Evolutionary conservation across 1,140 invertebrate genomes (phyloP), one percentile per base, ranked within the genome.

Genomic region (Pseudomyrmex flavicornis): DNA sequence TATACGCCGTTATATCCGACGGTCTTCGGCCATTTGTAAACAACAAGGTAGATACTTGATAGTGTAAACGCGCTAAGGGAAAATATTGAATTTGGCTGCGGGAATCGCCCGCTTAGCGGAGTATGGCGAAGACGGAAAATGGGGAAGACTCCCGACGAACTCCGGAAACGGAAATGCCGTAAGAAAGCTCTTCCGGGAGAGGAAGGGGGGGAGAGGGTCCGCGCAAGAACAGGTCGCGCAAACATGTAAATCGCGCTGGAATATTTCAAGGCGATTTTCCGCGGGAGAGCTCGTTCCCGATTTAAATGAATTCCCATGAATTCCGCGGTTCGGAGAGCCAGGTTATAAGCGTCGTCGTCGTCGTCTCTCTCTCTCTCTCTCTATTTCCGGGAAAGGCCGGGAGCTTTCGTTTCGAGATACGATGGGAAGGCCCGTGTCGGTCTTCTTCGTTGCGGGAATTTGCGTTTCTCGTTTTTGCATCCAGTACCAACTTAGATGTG

Each of bases 41-140:
- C 85, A 88, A 87, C 54, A 52, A 17, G 22, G 54, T 26, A 61
- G 22, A 48, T 26, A 61, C 59, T 66, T n/a, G 87, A 75, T 72
- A 58, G 75, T 83, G 82, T 84, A 87, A 89, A 85, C 85, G 68
- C 62, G 59, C 83, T 80, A 69, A 77, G 58, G 48, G 85, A 87
- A 88, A 88, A 89, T 89, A 90, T 89, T 85, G 85, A 87, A 85
- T 85, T 48, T 70, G 17, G 63, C 54, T 52, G 20, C 9, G 7
- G 44, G n/a, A 15, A 3, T 59, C 61, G 48, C 26, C 2, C 8
- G 20, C 7, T 15, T 56, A 13, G 17, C 8, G n/a, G 9, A 59
- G 58, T 3, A 5, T 7, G 8, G 7, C 13, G 56, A 58, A 17
- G 62, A 26, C 2, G 2, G 20, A 17, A 0, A 17, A 17, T 17